These are phyloP conservation scores for Sesia apiformis DNA, from an alignment of 2,888 invertebrate species.

Conservation along the genomic window DNA sequence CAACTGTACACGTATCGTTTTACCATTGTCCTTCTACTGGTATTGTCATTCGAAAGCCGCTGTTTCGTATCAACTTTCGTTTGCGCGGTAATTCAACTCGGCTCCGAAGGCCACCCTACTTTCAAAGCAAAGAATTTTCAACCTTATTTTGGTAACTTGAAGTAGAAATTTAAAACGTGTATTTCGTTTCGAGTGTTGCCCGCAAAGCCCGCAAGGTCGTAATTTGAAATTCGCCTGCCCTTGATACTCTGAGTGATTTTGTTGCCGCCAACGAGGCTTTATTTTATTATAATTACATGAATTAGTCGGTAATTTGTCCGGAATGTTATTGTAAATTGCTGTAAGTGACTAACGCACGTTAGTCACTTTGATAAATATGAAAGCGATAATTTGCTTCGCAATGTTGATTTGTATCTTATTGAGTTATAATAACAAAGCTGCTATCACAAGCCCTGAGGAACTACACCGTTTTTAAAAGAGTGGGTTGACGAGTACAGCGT, in stretches of 20 bases:
- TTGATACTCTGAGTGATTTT: conserved; percentile 1
- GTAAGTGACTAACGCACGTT: neutral
- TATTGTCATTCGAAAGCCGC: conserved; percentile 11
- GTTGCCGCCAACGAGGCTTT: conserved; percentile 2
- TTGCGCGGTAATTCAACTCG: neutral
- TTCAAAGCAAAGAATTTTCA: neutral
- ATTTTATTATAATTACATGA: conserved; percentile 2
- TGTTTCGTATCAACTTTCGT: conserved; percentile 9
- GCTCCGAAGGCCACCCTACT: neutral
- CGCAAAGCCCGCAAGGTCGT: conserved; percentile 5
- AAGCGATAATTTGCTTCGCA: too few species aligned
- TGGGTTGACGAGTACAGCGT: too few species aligned
- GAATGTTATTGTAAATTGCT: conserved; percentile 3
- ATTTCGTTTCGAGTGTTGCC: conserved; percentile 1
- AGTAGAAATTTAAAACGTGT: neutral
- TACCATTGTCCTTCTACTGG: conserved; percentile 7
- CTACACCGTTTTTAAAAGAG: too few species aligned
- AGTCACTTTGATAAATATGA: neutral
- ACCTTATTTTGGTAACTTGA: neutral
- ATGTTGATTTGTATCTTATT: too few species aligned
- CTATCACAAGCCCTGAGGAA: too few species aligned
- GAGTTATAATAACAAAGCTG: too few species aligned
- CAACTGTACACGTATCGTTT: conserved; percentile 9
- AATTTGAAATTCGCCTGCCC: conserved; percentile 2
- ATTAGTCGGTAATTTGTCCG: conserved; percentile 4